Evolutionary conservation across 2,113 vertebrate species (phyloP), one percentile per base, ranked within the genome.

Genomic region (Amblyornis subalaris): DNA sequence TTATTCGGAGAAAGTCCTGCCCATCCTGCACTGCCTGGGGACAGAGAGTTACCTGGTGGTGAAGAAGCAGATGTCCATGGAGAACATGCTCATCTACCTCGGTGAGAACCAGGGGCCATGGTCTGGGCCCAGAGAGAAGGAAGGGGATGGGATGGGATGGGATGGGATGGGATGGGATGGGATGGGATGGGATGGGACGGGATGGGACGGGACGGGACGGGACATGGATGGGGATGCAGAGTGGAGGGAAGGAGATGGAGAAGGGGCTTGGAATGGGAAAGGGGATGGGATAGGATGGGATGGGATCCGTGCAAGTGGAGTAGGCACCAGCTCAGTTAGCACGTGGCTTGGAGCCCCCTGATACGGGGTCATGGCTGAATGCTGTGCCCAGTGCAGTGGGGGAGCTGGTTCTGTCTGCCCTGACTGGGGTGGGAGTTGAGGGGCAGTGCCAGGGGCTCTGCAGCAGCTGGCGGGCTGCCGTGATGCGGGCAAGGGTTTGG

Each of bases 31-130:
- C 23, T 96, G 98, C 20, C 96, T 98, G 66, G 99, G 98, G 10
- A 98, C 96, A 0, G 99, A 99, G 33, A 99, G 98, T 89, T 96
- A 98, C 92, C 96, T 99, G 91, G 98, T 99, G 62, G 98, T 99
- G 78, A 99, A 99, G 97, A 99, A 98, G 90, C 96, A 99, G 76
- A 26, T 96, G 18, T 96, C 98, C 54, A 99, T 99, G 99, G 99
- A 99, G 66, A 94, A 96, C 61, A 99, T 99, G 98, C 94, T 99
- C 16, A 4, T 98, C 22, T 99, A 99, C 86, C 95, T 99, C 36
- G 98, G 99, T 99, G 97, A 89, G 79, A 18, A 26, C 31, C 2
- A 40, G 42, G 26, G 50, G 17, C 16, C 15, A 3, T 6, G 16
- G 67, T 20, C 13, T 25, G 22, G 77, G 38, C 17, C 10, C 14